Conservation (phyloP, 2,797 vertebrate genomes). For the Nyctalus aviator region DNA sequence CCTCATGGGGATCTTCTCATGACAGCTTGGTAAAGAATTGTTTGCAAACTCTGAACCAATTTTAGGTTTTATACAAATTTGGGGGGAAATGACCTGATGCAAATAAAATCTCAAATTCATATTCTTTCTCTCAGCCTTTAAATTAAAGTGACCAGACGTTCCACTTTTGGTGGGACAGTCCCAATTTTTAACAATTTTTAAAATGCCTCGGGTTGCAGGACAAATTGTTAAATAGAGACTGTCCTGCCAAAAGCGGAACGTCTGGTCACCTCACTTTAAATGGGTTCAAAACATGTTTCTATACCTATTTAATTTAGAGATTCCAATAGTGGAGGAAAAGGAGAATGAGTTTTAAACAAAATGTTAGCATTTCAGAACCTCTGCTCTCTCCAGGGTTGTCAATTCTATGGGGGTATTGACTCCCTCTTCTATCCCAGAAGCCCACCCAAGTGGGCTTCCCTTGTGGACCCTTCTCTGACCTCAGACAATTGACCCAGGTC, state of each 20-base stretch:
- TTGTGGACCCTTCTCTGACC: not conserved
- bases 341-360: not conserved
- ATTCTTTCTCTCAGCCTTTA: not conserved
- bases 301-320: not conserved
- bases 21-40: not conserved
- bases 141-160: not conserved
- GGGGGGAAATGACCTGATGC: not conserved
- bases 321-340: not conserved
- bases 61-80: constrained; percentile 28
- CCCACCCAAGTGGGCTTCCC: no score
- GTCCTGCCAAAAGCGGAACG: no score
- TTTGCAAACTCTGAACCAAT: not conserved
- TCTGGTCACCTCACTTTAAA: not conserved
- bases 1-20: not conserved
- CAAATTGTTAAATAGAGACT: no score
- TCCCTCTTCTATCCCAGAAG: not conserved
- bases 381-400: not conserved
- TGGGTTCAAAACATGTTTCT: not conserved
- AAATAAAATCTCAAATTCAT: not conserved
- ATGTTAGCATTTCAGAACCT: not conserved
- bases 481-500: not conserved
- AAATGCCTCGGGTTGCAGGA: no score
- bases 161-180: no score
- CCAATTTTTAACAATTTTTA: no score
- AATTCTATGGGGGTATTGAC: not conserved